Base-by-base conservation (phyloP, 2,797 vertebrate genomes). In the Cynodonichthys magdalenae region DNA sequence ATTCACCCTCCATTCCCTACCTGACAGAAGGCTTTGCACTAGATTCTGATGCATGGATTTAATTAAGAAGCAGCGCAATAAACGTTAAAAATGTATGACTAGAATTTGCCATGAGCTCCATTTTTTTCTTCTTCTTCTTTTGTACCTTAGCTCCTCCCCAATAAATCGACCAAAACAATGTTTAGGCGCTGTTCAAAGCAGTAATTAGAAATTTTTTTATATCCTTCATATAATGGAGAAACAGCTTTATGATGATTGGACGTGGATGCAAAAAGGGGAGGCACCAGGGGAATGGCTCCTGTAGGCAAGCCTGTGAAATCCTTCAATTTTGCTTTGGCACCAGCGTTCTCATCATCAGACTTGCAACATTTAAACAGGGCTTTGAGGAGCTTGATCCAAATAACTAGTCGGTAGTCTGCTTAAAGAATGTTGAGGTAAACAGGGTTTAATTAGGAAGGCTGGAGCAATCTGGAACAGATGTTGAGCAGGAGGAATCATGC, bases 1-100 rank as follows among this genome's bases (percentile, higher is more conserved):
- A 47, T 55, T 54, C 61, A 47, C 24, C 53, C 54, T 52, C 28
- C 28, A 80, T 59, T 59, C 56, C 50, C 49, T 45, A 69, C 70
- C 66, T 88, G 71, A 85, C 90, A 85, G 81, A 8, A 14, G 71
- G 63, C 73, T 92, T 92, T 81, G 83, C 63, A 69, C 69, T 84
- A 79, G 68, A 87, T 80, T 71, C 66, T 92, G 89, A 93, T 94
- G 85, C 93, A 95, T 93, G 90, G 86, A 86, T 94, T 96, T 95
- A 95, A 95, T 95, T 94, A 94, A 94, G 81, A 93, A 88, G 91
- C 89, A 86, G 84, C 55, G 67, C 88, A 94, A 94, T 93, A 90
- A 94, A 90, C 90, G 90, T 93, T 93, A 93, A 88, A 91, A 93
- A 95, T 95, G 94, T 84, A 93, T 89, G 90, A 91, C 75, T 90